Percentiles rank a stretch among this genome's conserved stretches.
These are phyloP conservation scores for Eumeta japonica DNA, from an alignment of 1,140 invertebrate genomes.

Conservation along the genomic window DNA sequence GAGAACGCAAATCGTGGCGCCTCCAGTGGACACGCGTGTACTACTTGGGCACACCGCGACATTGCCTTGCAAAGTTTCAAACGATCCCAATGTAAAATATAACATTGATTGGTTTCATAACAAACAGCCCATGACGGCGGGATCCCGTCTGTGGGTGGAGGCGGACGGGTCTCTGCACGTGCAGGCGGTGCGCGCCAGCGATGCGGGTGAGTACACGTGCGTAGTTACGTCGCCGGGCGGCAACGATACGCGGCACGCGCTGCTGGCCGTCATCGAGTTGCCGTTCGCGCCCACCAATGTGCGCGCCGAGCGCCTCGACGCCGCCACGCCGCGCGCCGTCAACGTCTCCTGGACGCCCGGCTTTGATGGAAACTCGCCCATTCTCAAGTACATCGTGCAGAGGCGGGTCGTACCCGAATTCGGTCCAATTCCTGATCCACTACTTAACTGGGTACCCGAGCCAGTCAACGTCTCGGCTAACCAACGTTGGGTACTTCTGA, in stretches of 20 bases:
- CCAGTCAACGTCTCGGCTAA: conserved; percentile 81
- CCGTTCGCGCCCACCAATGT: conserved; percentile 90
- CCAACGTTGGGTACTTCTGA: conserved; percentile 76
- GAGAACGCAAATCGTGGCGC: conserved; percentile 87
- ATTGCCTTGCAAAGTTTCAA: conserved; percentile 90
- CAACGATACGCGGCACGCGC: conserved; percentile 84
- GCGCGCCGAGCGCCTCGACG: conserved; percentile 67
- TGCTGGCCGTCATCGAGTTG: conserved; percentile 87
- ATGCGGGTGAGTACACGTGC: conserved; percentile 81
- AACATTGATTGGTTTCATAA: conserved; percentile 90
- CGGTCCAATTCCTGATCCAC: conserved; percentile 75
- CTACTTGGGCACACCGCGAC: conserved; percentile 87
- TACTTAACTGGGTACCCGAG: conserved; percentile 87
- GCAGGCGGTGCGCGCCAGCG: conserved; percentile 74
- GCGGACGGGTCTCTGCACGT: conserved; percentile 79
- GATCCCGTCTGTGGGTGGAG: conserved; percentile 69
- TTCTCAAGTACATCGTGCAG: conserved; percentile 91
- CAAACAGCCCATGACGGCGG: conserved; percentile 73
- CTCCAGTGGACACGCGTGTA: conserved; percentile 85
- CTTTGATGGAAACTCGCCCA: conserved; percentile 96
- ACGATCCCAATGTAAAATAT: conserved; percentile 86
- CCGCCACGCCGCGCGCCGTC: conserved; percentile 66
- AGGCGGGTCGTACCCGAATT: conserved; percentile 83
- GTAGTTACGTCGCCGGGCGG: conserved; percentile 85
- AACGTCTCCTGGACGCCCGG: conserved; percentile 93